Evolutionary conservation across 2,888 invertebrate species (phyloP).

Genomic region (Drosophila hamatofila): DNA sequence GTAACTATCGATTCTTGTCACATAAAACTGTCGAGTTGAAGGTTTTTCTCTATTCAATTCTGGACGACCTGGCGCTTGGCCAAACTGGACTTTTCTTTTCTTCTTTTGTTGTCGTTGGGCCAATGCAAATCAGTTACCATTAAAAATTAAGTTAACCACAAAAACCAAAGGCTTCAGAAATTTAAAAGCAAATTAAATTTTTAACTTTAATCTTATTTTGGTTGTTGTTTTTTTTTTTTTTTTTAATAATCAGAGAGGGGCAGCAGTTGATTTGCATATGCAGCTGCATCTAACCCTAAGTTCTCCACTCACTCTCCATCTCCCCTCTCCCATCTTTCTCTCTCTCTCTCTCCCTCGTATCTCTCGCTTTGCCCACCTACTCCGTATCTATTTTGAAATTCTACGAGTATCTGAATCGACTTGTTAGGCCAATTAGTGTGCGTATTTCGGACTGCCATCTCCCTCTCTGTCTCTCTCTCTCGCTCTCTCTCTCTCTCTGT

Average conservation of each 20-base stretch:
- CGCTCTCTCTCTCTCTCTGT: background rate
- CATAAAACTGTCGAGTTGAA: slow-evolving; percentile 41
- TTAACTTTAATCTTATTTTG: slow-evolving; percentile 20
- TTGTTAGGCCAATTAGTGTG: slow-evolving; percentile 73
- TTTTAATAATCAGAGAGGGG: slow-evolving; percentile 43
- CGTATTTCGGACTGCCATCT: slow-evolving; percentile 54
- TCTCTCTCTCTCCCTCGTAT: background rate
- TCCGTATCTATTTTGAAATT: slow-evolving; percentile 2
- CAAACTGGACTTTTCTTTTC: slow-evolving; percentile 11
- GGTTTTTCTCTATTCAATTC: background rate
- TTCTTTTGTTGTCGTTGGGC: slow-evolving; percentile 10
- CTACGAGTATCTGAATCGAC: slow-evolving; percentile 33
- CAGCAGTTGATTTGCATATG: slow-evolving; percentile 59
- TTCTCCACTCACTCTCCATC: background rate
- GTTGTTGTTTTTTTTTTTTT: slow-evolving; percentile 12
- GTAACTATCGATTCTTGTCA: slow-evolving; percentile 30
- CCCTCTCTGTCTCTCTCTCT: background rate
- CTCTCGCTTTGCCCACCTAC: background rate
- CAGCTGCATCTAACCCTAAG: slow-evolving; percentile 24
- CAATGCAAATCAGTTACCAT: slow-evolving; percentile 38
- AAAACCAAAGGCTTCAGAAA: slow-evolving; percentile 32
- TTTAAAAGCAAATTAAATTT: slow-evolving; percentile 51
- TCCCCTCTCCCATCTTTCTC: too few relatives aligned
- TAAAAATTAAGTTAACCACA: slow-evolving; percentile 40
- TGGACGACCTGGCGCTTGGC: slow-evolving; percentile 35